Evolutionary conservation across 2,888 invertebrate genomes (phyloP), one percentile per base, ranked within the genome.

Genomic region (Tupiocoris notatus): DNA sequence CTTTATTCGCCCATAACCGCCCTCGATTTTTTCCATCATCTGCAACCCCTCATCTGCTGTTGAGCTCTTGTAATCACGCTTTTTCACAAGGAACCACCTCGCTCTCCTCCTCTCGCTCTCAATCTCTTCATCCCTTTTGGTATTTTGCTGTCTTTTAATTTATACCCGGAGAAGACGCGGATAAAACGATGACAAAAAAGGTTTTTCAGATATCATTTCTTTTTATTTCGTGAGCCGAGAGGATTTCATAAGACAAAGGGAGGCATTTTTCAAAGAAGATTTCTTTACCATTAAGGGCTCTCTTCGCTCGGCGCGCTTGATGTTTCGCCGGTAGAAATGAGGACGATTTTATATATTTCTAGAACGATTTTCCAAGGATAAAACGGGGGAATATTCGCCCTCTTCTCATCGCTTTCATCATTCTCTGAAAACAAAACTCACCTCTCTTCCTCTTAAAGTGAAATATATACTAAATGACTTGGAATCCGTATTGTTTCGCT

Each of bases 251-350:
- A 73, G 63, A 73, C 73, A 73, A 61, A 73, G 63, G 39, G 39
- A 54, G 73, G 73, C 62, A 63, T 73, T 73, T 70, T 73, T 73
- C 73, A 73, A 73, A 73, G 73, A 22, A 73, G 73, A 73, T 73
- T 73, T 63, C 73, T 73, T 73, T 63, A 73, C 62, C 73, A 73
- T 73, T 73, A 73, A 16, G 12, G 63, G 1, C 25, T 7, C 18
- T 61, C 24, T 57, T 56, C 22, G 56, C 22, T 68, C 39, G 24
- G 54, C 73, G 39, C 39, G 62, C 73, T 73, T 73, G 73, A 61
- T 54, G 73, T 73, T 73, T 62, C 21, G 62, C 54, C 63, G 62
- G 22, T 25, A 63, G 39, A 59, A 59, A 59, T n/a, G 59, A 62
- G 56, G 58, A 73, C 54, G 22, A 73, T 62, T 73, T 63, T 23